phyloP scores from a whole-genome alignment of 1,140 invertebrate genomes.

The Hypothenemus hampei region DNA sequence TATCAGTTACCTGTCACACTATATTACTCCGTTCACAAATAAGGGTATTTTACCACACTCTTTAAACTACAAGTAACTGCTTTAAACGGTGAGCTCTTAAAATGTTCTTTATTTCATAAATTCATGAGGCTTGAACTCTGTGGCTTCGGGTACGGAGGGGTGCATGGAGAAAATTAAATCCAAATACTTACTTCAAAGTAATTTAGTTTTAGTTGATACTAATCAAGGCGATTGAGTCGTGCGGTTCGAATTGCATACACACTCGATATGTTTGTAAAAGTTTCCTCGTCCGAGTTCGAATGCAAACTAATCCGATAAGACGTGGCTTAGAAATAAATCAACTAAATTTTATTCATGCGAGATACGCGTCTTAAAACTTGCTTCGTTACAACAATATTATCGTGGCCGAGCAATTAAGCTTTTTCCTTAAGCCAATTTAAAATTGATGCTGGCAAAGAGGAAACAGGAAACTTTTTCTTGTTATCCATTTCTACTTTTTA shows the following conservation, averaged over 20 bases:
- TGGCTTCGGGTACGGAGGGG: no score
- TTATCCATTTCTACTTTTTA: slow-evolving; percentile 32
- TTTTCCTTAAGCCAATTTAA: slow-evolving; percentile 30
- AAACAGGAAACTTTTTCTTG: slow-evolving; percentile 32
- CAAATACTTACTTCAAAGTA: slow-evolving; percentile 5
- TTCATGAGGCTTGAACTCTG: no score
- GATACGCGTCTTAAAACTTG: no score
- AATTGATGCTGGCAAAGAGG: slow-evolving; percentile 25
- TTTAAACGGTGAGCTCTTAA: slow-evolving; percentile 8
- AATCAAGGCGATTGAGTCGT: slow-evolving; percentile 5
- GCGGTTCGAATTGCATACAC: background rate
- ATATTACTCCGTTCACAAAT: slow-evolving; percentile 30
- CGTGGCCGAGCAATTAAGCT: slow-evolving; percentile 5
- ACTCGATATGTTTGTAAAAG: slow-evolving; percentile 1
- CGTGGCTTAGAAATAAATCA: no score
- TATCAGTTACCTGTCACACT: slow-evolving; percentile 31
- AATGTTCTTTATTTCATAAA: background rate
- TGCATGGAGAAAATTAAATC: no score
- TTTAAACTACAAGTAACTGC: slow-evolving; percentile 28
- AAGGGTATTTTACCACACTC: slow-evolving; percentile 28
- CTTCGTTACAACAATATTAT: no score
- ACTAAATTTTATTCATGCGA: no score
- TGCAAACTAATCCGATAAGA: background rate
- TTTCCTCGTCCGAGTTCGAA: background rate
- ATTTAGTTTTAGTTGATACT: slow-evolving; percentile 9